phyloP scores from a whole-genome alignment of 2,888 invertebrate species.

The Eumacrocentrus americanus region DNA sequence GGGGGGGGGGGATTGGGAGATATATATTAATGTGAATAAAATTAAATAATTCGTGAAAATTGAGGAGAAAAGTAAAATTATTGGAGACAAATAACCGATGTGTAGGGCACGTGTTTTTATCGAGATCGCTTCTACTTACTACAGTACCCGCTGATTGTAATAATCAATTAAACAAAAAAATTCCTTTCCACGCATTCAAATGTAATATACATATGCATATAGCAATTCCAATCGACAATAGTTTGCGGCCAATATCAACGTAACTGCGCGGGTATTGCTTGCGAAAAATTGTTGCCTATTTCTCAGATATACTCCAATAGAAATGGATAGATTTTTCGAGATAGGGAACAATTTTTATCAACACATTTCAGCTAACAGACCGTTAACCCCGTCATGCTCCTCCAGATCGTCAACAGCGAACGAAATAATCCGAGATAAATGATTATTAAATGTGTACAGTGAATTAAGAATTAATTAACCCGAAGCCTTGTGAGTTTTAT shows the following conservation, averaged over 20 bases:
- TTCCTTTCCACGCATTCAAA: neutral
- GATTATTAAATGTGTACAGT: neutral
- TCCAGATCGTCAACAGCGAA: neutral
- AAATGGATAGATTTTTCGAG: neutral
- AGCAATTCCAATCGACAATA: neutral
- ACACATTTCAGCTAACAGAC: neutral
- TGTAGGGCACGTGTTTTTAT: constrained; percentile 48
- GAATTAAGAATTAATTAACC: neutral
- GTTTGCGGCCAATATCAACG: too few species aligned
- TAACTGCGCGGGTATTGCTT: too few species aligned
- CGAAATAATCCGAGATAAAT: neutral
- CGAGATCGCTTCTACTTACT: constrained; percentile 52
- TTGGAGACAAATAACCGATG: constrained; percentile 54
- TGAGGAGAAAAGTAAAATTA: constrained; percentile 34
- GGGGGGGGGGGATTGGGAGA: constrained; percentile 4
- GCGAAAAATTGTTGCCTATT: neutral
- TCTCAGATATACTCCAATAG: neutral
- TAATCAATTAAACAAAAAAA: constrained; percentile 5
- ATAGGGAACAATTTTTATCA: neutral
- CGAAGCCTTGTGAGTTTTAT: neutral
- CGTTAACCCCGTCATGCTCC: neutral
- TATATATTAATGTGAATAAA: constrained; percentile 13
- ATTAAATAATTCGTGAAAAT: constrained; percentile 21
- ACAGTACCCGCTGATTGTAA: constrained; percentile 28
- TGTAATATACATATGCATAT: neutral